Conservation (phyloP, 2,797 vertebrate genomes). For the Sebastes ruberrimus region DNA sequence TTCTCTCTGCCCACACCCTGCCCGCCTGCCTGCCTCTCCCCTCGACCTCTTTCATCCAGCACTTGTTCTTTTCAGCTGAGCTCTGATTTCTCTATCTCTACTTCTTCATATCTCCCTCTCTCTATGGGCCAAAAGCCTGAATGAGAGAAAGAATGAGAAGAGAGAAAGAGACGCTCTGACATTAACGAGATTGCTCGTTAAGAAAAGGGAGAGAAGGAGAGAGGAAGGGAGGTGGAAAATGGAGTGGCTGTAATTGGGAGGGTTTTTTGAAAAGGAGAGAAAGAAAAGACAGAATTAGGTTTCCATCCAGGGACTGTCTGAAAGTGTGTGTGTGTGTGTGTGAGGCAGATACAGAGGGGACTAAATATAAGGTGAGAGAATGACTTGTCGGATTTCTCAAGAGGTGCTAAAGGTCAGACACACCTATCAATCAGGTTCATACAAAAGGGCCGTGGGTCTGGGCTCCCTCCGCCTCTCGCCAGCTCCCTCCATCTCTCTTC, state of each 20-base stretch:
- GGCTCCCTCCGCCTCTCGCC: background rate
- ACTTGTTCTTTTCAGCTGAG: constrained; percentile 59
- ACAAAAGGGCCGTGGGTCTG: constrained; percentile 41
- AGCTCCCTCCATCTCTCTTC: constrained; percentile 25
- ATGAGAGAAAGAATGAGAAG: constrained; percentile 62
- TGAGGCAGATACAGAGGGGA: constrained; percentile 33
- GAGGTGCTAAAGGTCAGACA: constrained; percentile 72
- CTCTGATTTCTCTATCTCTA: constrained; percentile 64
- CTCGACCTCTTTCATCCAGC: constrained; percentile 52
- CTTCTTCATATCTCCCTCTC: constrained; percentile 41
- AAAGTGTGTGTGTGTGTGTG: constrained; percentile 42
- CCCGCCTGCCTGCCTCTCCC: constrained; percentile 11
- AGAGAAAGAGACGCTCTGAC: constrained; percentile 63
- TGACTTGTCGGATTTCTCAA: constrained; percentile 73
- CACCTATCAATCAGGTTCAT: constrained; percentile 72
- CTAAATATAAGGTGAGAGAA: constrained; percentile 71
- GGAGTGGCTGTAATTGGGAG: constrained; percentile 84
- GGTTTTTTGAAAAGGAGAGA: constrained; percentile 76
- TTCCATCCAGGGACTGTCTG: constrained; percentile 70
- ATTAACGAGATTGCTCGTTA: constrained; percentile 82
- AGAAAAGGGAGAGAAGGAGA: constrained; percentile 51
- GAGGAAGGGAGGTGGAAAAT: constrained; percentile 66
- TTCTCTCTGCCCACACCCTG: constrained; percentile 43
- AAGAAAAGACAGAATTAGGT: constrained; percentile 83
- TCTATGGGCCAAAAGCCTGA: constrained; percentile 52